These are phyloP conservation scores for Thalassaphorura encarpata DNA, from an alignment of 1,140 invertebrate genomes.

Conservation along the genomic window DNA sequence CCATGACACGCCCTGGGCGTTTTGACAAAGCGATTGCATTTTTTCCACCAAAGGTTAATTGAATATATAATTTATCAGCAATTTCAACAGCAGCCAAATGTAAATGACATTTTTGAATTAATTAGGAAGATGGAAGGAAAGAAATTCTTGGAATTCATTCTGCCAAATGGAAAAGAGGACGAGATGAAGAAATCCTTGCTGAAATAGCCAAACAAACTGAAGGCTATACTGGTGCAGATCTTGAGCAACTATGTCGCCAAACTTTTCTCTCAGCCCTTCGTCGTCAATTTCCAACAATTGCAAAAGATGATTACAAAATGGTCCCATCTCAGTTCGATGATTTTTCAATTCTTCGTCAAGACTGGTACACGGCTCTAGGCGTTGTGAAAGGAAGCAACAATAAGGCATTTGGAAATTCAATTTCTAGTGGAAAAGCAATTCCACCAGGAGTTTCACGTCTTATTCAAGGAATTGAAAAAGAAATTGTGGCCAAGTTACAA, in stretches of 20 bases:
- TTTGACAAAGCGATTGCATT: not conserved
- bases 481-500: too few species aligned
- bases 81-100: too few species aligned
- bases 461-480: too few species aligned
- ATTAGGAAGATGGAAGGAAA: too few species aligned
- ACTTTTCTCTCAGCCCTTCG: not conserved
- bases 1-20: constrained; percentile 36
- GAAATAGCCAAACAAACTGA: not conserved
- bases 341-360: not conserved
- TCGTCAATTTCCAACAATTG: too few species aligned
- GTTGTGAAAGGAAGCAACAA: not conserved
- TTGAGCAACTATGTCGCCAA: constrained; percentile 6
- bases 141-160: not conserved
- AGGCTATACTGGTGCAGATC: constrained; percentile 1
- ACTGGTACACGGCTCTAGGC: not conserved
- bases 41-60: not conserved
- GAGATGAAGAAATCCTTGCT: not conserved
- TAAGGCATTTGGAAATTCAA: not conserved
- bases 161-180: not conserved
- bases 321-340: not conserved
- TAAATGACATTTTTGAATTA: too few species aligned
- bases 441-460: too few species aligned
- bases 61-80: too few species aligned
- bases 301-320: not conserved
- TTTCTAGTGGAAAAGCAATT: not conserved